phyloP scores from a whole-genome alignment of 2,113 vertebrate genomes.

The Helogale parvula region DNA sequence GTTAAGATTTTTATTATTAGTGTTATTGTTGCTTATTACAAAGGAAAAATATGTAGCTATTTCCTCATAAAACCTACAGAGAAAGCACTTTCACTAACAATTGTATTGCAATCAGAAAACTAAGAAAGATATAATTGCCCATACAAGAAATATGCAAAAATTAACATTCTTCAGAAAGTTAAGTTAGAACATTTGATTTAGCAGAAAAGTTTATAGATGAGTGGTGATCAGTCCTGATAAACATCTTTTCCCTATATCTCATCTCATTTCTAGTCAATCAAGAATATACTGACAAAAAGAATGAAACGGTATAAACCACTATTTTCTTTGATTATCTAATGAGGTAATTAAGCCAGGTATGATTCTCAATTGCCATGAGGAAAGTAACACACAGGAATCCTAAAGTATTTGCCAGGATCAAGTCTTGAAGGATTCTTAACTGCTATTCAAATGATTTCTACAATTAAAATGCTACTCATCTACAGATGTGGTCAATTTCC shows the following conservation, averaged over 20 bases:
- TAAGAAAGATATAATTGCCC: background rate
- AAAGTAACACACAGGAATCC: background rate
- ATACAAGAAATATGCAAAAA: background rate
- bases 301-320: background rate
- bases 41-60: background rate
- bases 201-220: background rate
- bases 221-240: background rate
- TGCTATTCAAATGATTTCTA: background rate
- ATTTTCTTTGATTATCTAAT: conserved; percentile 32
- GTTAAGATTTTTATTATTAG: background rate
- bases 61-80: background rate
- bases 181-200: background rate
- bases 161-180: background rate
- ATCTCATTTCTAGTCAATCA: background rate
- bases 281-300: background rate
- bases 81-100: background rate
- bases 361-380: background rate
- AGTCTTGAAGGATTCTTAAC: background rate
- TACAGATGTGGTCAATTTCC: background rate
- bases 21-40: background rate
- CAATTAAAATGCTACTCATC: background rate
- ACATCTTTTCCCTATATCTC: background rate
- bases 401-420: background rate
- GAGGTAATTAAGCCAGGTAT: background rate
- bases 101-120: background rate